Conservation (phyloP, 2,888 invertebrate species). For the Sinodicranocentrus sp. region DNA sequence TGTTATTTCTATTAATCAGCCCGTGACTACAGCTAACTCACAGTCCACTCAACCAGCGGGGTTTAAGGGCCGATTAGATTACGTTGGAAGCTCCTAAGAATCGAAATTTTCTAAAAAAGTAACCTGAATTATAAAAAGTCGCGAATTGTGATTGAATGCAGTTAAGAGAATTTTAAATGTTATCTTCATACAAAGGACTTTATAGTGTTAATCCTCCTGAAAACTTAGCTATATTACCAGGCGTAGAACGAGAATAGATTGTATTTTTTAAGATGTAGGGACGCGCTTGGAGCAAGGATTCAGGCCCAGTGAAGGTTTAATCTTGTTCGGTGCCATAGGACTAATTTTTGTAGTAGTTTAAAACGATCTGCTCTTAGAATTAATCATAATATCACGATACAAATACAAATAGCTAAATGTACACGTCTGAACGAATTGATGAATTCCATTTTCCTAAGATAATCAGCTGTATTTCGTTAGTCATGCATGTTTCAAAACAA, state of each 20-base stretch:
- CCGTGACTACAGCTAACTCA: constrained; percentile 22
- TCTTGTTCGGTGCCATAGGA: constrained; percentile 54
- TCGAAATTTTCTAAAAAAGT: neutral
- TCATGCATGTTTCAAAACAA: neutral
- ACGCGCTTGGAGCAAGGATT: constrained; percentile 54
- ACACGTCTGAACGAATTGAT: constrained; percentile 7
- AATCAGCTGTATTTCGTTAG: neutral
- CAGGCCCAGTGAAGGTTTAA: constrained; percentile 62
- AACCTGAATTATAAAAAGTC: constrained; percentile 18
- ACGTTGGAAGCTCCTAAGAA: constrained; percentile 22
- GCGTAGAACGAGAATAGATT: constrained; percentile 28
- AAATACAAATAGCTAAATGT: no score
- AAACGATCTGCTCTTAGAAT: constrained; percentile 22
- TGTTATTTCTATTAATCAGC: constrained; percentile 41
- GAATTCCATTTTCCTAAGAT: constrained; percentile 6
- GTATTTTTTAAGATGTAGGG: constrained; percentile 24
- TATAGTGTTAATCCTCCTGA: constrained; percentile 13
- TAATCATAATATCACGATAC: neutral
- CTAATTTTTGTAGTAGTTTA: constrained; percentile 21
- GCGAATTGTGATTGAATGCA: constrained; percentile 26
- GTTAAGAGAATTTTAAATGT: neutral
- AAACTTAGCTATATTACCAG: constrained; percentile 15
- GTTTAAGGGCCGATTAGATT: constrained; percentile 20
- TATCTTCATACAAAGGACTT: constrained; percentile 16
- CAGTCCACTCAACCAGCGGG: constrained; percentile 19